Percentiles rank a stretch among this genome's conserved stretches.
phyloP scores from a whole-genome alignment of 2,113 vertebrate species.

The Calidris pygmaea region DNA sequence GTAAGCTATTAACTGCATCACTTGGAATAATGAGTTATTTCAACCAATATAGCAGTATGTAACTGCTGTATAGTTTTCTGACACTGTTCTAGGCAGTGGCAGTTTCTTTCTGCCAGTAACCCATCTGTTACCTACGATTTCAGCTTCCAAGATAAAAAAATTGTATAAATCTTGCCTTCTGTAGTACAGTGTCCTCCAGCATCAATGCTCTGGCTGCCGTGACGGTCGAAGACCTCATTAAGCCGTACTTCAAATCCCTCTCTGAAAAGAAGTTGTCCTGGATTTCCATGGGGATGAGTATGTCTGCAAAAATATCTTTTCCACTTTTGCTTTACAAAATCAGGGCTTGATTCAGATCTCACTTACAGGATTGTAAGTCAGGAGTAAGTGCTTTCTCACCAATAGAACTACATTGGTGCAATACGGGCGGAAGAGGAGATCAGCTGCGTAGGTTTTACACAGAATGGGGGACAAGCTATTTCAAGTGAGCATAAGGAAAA shows the following conservation, averaged over 20 bases:
- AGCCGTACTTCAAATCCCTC: constrained; percentile 71
- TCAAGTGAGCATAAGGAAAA: neutral
- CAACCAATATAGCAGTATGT: neutral
- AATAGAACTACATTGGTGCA: neutral
- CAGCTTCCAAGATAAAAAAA: neutral
- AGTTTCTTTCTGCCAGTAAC: neutral
- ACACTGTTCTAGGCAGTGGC: neutral
- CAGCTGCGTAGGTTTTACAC: neutral
- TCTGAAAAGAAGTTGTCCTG: constrained; percentile 76
- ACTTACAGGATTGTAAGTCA: neutral
- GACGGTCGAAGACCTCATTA: constrained; percentile 86
- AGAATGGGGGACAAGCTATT: neutral
- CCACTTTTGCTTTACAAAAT: neutral
- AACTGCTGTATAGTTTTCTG: neutral
- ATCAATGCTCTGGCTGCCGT: constrained; percentile 91
- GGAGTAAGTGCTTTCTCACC: neutral
- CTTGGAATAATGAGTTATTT: neutral
- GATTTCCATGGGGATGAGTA: constrained; percentile 91
- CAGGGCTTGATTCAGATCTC: neutral
- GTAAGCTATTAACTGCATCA: neutral
- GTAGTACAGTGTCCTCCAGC: constrained; percentile 90
- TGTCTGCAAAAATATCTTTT: constrained; percentile 42
- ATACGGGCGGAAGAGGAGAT: neutral
- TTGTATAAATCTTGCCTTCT: constrained; percentile 6
- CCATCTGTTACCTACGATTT: neutral